Conservation (phyloP, 2,113 vertebrate genomes). For the human (Homo sapiens) region GRCh38 chr12:21881501-21882000, state of each 20-base stretch:
- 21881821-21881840: background rate
- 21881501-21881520: conserved; percentile 30
- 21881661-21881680: background rate
- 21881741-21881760: background rate
- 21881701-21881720: background rate
- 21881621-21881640: background rate
- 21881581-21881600: background rate
- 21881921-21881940: background rate
- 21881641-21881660: background rate
- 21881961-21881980: background rate
- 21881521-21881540: background rate
- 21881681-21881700: background rate
- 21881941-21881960: background rate
- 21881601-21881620: background rate
- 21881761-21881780: background rate
- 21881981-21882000: background rate
- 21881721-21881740: background rate
- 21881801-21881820: background rate
- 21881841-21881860: background rate
- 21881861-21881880: background rate
- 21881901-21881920: background rate
- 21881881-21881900: background rate
- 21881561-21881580: background rate
- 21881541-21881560: background rate
- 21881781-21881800: background rate